Conservation (phyloP, 1,140 invertebrate species). For the Helicorthomorpha holstii region DNA sequence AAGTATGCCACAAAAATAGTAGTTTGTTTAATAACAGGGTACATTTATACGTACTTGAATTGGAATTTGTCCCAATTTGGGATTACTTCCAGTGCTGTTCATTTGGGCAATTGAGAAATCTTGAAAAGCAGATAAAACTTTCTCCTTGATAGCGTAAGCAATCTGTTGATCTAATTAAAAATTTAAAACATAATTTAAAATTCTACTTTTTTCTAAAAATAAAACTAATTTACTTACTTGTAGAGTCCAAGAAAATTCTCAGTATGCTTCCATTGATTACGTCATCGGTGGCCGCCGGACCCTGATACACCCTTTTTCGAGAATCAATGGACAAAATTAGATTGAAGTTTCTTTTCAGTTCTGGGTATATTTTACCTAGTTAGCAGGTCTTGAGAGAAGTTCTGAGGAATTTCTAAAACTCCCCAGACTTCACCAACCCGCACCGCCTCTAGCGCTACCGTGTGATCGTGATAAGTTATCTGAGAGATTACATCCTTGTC, state of each 20-base stretch:
- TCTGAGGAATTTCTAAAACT: constrained; percentile 61
- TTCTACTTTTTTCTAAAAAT: background rate
- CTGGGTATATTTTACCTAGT: constrained; percentile 26
- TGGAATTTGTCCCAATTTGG: constrained; percentile 60
- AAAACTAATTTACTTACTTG: constrained; percentile 43
- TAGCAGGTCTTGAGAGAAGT: constrained; percentile 64
- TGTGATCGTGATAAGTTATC: background rate
- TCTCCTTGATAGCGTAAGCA: constrained; percentile 57
- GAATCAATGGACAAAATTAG: background rate
- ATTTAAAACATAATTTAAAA: constrained; percentile 4
- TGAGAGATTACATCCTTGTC: background rate
- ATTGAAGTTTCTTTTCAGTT: no score
- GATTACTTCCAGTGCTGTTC: constrained; percentile 49
- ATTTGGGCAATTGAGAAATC: constrained; percentile 53
- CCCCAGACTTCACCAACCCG: constrained; percentile 63
- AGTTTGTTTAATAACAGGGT: background rate
- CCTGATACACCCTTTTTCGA: constrained; percentile 38
- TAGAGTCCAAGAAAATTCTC: constrained; percentile 74
- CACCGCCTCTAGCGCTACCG: constrained; percentile 45
- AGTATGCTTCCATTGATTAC: constrained; percentile 66
- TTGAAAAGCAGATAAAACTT: constrained; percentile 59
- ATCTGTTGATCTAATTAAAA: constrained; percentile 62
- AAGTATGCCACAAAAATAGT: background rate
- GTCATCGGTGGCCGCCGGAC: constrained; percentile 48
- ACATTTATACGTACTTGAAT: constrained; percentile 33